phyloP scores from a whole-genome alignment of 2,888 invertebrate genomes.

The Gymnocheta viridis region DNA sequence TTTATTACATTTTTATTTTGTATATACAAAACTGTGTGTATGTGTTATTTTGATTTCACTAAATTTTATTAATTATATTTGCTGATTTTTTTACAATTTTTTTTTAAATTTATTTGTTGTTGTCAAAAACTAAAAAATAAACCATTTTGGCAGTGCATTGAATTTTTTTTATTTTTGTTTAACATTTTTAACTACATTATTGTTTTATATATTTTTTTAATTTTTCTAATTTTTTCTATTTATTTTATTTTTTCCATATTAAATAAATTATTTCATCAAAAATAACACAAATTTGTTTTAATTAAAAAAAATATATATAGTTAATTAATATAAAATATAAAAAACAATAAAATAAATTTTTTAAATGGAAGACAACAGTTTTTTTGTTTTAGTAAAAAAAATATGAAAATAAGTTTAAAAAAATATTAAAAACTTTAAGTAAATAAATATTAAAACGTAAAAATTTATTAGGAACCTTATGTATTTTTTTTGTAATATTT shows the following conservation, averaged over 20 bases:
- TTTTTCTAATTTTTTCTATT: slow-evolving; percentile 2
- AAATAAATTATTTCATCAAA: slow-evolving; percentile 9
- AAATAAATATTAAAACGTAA: slow-evolving; percentile 46
- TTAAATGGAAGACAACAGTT: slow-evolving; percentile 70
- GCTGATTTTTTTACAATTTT: slow-evolving; percentile 36
- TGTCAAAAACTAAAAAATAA: slow-evolving; percentile 74
- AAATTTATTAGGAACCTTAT: slow-evolving; percentile 67
- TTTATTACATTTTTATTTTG: slow-evolving; percentile 8
- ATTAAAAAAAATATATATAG: slow-evolving; percentile 23
- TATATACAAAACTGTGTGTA: slow-evolving; percentile 48
- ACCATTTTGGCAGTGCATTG: slow-evolving; percentile 81
- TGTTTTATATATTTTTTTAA: slow-evolving; percentile 30
- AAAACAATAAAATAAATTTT: slow-evolving; percentile 36
- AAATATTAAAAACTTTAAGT: slow-evolving; percentile 2
- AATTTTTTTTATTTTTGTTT: slow-evolving; percentile 67
- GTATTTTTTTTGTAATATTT: too few relatives aligned
- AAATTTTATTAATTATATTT: slow-evolving; percentile 16
- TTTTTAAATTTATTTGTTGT: slow-evolving; percentile 70
- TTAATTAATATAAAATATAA: slow-evolving; percentile 6
- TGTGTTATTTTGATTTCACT: slow-evolving; percentile 41
- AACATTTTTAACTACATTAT: slow-evolving; percentile 55
- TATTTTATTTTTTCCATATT: background rate
- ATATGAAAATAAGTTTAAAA: slow-evolving; percentile 23
- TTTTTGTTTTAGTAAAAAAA: slow-evolving; percentile 53
- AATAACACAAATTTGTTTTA: slow-evolving; percentile 27